Evolutionary conservation across 2,888 invertebrate species (phyloP).

Genomic region (Philaethria dido): DNA sequence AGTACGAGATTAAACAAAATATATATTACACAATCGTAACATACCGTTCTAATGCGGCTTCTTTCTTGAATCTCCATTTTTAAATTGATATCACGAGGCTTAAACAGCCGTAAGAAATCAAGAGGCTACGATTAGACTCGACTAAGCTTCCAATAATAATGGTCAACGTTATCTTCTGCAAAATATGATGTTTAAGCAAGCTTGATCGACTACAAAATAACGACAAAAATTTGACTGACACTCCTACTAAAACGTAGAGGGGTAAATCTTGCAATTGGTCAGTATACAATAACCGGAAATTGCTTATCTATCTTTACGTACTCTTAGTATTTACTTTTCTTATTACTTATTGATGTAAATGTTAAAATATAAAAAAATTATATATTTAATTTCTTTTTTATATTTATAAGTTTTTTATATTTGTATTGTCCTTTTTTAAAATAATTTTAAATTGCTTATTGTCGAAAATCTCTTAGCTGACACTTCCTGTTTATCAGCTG

Average conservation of each 20-base stretch:
- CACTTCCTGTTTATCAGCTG: conserved; percentile 19
- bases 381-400: no score
- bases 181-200: conserved; percentile 18
- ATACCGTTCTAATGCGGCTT: conserved; percentile 64
- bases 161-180: neutral
- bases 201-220: conserved; percentile 45
- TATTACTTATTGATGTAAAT: neutral
- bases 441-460: neutral
- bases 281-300: conserved; percentile 39
- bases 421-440: neutral
- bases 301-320: neutral
- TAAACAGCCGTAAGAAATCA: conserved; percentile 9
- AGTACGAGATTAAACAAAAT: neutral
- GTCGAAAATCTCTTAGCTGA: neutral
- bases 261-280: conserved; percentile 43
- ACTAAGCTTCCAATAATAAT: conserved; percentile 10
- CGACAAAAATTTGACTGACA: conserved; percentile 45
- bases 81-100: conserved; percentile 7
- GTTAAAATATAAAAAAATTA: neutral
- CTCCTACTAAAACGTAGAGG: conserved; percentile 31
- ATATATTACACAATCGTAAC: conserved; percentile 35
- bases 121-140: conserved; percentile 8
- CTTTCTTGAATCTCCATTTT: conserved; percentile 67
- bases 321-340: neutral
- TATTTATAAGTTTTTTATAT: no score